Conservation (phyloP, 2,113 vertebrate genomes). For the Hippocampus guttulatus region DNA sequence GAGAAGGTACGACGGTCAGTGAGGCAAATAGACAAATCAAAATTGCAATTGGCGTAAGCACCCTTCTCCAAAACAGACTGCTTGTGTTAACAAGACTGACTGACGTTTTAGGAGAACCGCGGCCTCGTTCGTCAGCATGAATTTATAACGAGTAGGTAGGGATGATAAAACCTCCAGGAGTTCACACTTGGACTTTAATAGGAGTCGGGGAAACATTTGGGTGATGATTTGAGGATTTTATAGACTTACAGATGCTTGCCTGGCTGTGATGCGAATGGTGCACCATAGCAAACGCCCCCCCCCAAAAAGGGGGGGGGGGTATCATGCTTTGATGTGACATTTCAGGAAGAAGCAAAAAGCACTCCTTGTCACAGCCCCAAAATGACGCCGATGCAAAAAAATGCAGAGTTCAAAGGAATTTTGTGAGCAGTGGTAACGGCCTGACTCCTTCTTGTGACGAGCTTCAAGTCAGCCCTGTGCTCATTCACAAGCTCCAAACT, state of each 20-base stretch:
- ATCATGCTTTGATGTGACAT: not conserved
- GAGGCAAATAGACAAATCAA: not conserved
- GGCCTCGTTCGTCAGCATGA: not conserved
- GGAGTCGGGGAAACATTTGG: not conserved
- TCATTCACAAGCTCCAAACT: too few relatives aligned
- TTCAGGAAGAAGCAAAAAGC: not conserved
- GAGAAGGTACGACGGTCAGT: too few relatives aligned
- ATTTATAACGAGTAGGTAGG: not conserved
- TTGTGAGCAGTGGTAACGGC: too few relatives aligned
- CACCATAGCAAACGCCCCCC: too few relatives aligned
- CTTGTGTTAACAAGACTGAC: not conserved
- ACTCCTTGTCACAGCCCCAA: too few relatives aligned
- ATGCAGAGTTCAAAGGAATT: too few relatives aligned
- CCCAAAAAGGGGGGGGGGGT: not conserved
- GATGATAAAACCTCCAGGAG: slow-evolving; percentile 1
- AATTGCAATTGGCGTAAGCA: not conserved
- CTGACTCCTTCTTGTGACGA: too few relatives aligned
- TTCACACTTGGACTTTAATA: slow-evolving; percentile 6
- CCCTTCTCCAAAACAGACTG: not conserved
- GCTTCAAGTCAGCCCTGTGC: too few relatives aligned
- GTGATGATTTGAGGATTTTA: slow-evolving; percentile 11
- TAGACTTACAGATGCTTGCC: not conserved
- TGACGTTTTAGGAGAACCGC: not conserved
- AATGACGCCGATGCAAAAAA: too few relatives aligned
- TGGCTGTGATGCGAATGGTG: not conserved